Evolutionary conservation across 2,888 invertebrate genomes (phyloP).

Genomic region (Lymantria dispar): DNA sequence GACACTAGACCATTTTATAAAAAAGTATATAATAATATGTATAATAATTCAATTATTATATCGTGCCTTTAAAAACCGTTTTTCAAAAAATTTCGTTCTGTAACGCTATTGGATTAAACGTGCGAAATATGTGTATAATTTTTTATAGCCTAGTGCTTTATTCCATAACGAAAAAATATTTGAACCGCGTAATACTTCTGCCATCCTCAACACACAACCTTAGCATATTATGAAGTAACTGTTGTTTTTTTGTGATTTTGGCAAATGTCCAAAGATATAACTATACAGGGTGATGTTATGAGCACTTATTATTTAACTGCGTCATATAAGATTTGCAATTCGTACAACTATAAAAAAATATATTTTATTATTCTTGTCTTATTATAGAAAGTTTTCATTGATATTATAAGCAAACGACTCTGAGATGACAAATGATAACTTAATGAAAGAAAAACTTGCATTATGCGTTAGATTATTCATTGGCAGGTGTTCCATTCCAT

Average conservation of each 20-base stretch:
- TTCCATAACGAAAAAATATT: not conserved
- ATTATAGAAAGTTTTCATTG: slow-evolving; percentile 9
- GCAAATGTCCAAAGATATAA: slow-evolving; percentile 7
- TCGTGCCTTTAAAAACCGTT: too few species aligned
- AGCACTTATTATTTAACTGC: slow-evolving; percentile 13
- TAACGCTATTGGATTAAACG: too few species aligned
- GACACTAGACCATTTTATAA: too few species aligned
- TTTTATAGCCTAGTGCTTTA: not conserved
- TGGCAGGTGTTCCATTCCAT: too few species aligned
- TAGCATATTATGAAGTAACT: not conserved
- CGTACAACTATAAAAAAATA: slow-evolving; percentile 9
- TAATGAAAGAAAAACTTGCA: too few species aligned
- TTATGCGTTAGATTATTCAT: too few species aligned
- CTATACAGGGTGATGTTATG: slow-evolving; percentile 10
- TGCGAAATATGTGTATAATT: too few species aligned
- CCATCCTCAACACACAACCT: not conserved
- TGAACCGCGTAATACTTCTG: not conserved
- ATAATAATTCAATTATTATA: too few species aligned
- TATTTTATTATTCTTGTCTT: slow-evolving; percentile 7
- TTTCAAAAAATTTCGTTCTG: too few species aligned
- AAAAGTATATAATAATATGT: too few species aligned
- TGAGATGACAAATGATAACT: too few species aligned
- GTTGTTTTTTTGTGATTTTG: slow-evolving; percentile 6
- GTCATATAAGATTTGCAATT: slow-evolving; percentile 12
- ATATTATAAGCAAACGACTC: not conserved